These are phyloP conservation scores for Agriopis aurantiaria DNA, from an alignment of 2,888 invertebrate genomes.

Conservation along the genomic window DNA sequence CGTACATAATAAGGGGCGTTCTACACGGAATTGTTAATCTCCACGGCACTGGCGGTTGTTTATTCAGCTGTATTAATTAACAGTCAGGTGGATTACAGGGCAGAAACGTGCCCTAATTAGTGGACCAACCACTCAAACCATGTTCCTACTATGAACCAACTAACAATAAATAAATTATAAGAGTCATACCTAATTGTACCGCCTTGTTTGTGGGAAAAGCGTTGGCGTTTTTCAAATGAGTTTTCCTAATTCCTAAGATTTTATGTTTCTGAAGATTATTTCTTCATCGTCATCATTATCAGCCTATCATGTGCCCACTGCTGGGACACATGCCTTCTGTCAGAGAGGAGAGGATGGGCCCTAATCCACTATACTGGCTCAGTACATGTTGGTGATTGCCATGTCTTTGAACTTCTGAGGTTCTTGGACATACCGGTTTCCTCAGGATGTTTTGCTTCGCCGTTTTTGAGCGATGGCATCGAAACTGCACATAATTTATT, in stretches of 20 bases:
- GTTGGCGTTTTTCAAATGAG: background rate
- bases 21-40: slow-evolving; percentile 52
- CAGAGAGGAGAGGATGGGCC: too few species aligned
- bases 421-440: too few species aligned
- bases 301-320: too few species aligned
- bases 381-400: too few species aligned
- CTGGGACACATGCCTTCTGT: too few species aligned
- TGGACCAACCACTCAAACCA: slow-evolving; percentile 35
- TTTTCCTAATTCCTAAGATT: background rate
- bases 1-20: slow-evolving; percentile 33
- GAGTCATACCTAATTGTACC: background rate
- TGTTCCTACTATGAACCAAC: slow-evolving; percentile 14
- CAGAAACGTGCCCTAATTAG: slow-evolving; percentile 67
- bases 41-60: slow-evolving; percentile 54
- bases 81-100: slow-evolving; percentile 66
- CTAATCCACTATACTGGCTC: too few species aligned
- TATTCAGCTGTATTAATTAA: slow-evolving; percentile 65
- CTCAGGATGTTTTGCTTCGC: too few species aligned
- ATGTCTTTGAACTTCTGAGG: too few species aligned
- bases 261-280: background rate
- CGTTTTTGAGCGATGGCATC: too few species aligned
- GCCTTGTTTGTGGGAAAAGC: background rate
- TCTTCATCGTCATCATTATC: too few species aligned
- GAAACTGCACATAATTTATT: too few species aligned
- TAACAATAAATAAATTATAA: slow-evolving; percentile 34